phyloP scores from a whole-genome alignment of 1,140 invertebrate genomes.

The Phymorhynchus buccinoides region DNA sequence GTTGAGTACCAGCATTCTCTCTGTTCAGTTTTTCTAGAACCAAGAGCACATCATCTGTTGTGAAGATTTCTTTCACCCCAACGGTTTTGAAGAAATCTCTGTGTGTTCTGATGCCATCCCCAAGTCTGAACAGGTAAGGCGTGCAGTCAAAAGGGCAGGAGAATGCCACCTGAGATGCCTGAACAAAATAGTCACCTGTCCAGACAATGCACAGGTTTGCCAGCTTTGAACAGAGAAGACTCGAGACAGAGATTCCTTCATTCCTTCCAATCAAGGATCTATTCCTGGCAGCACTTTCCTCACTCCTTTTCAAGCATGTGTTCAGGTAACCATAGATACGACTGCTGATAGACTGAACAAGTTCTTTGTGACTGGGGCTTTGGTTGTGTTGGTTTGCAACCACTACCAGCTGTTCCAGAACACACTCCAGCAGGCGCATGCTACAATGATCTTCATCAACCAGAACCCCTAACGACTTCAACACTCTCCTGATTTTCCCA shows the following conservation, averaged over 20 bases:
- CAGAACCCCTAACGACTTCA: neutral
- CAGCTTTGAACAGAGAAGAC: neutral
- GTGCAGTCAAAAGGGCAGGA: conserved; percentile 37
- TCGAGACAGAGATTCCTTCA: neutral
- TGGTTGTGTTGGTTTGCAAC: neutral
- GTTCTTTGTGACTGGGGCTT: neutral
- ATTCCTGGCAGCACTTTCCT: neutral
- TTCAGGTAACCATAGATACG: conserved; percentile 2
- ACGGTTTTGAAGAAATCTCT: conserved; percentile 39
- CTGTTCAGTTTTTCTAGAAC: conserved; percentile 25
- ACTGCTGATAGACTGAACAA: neutral
- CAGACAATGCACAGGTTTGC: conserved; percentile 33
- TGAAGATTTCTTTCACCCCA: conserved; percentile 46
- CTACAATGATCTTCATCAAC: neutral
- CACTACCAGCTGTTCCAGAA: neutral
- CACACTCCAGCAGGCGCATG: neutral
- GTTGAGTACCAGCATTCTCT: neutral
- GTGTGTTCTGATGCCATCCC: neutral
- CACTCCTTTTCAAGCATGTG: neutral
- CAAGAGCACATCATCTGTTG: conserved; percentile 12
- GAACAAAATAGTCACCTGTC: conserved; percentile 38
- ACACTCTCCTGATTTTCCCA: neutral
- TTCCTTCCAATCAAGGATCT: neutral
- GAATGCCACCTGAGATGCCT: conserved; percentile 44
- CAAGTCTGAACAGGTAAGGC: conserved; percentile 51